Base-by-base conservation (phyloP, 2,113 vertebrate genomes). In the Podiceps cristatus region DNA sequence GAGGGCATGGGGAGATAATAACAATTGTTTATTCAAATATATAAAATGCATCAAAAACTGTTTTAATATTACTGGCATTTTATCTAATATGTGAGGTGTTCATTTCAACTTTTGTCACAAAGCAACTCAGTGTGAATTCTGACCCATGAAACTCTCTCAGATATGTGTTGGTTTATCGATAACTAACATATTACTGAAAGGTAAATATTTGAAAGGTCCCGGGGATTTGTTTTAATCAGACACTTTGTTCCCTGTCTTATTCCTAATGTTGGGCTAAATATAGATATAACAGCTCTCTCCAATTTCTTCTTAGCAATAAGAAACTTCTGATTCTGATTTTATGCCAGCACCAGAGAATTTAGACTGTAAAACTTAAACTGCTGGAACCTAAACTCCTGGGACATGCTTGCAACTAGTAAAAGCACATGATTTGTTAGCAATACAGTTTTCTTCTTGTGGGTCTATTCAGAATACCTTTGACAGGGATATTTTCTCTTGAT, bases 261-360 rank as follows among this genome's bases (percentile, higher is more conserved):
- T 76, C n/a, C 5, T 71, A 49, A 44, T 31, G 2, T 62, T 81
- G 66, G 33, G 4, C 52, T 49, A 31, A 2, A 35, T 2, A n/a
- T 0, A 18, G 11, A 3, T n/a, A 15, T 6, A 29, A 53, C 5
- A 85, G 6, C 17, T 27, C 11, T 66, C 19, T 7, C 4, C 4
- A 63, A 35, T 62, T 68, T 68, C 7, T 60, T 67, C 44, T 68
- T 42, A 86, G 13, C 11, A 3, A 2, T 1, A 42, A n/a, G n/a
- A 75, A 45, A 24, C 17, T 59, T 75, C 73, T 60, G 3, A 44
- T 83, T 94, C 53, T 66, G 15, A 2, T 68, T 91, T 89, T 49
- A 28, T 45, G 76, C 40, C 60, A 40, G 11, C 27, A 63, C 18
- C 7, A 22, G 6, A 5, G 42, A 80, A 53, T n/a, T 82, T 62